Evolutionary conservation across 2,888 invertebrate species (phyloP), one percentile per base, ranked within the genome.

Genomic region (Pterobdella sp.): DNA sequence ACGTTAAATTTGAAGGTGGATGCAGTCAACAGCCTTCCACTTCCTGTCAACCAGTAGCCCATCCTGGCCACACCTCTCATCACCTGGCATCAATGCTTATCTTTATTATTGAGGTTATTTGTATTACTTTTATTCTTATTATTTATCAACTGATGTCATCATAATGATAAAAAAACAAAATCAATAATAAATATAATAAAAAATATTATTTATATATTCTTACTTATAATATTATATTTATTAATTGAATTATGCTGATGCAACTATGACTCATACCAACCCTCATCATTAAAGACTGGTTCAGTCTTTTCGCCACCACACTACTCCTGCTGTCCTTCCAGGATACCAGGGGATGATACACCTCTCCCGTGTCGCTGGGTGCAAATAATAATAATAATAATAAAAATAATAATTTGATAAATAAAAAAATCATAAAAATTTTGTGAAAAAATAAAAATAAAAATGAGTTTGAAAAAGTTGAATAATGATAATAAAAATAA

Each of bases 301-400:
- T 92, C 90, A 91, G 92, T 78, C 88, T 85, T 75, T 88, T 87
- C 0, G 91, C 91, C 31, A 70, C 83, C 60, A 86, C 84, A 79
- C 89, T 88, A 31, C 91, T 90, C 72, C 94, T 86, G 75, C 90
- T 81, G 83, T 94, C 94, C 81, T 93, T 92, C 94, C 94, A 94
- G 29, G 91, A 91, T 78, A 93, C 90, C 78, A 94, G 90, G 78
- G 90, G 90, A 82, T 92, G 92, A 83, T 90, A 91, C 35, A 89
- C 88, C 79, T 87, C 87, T 0, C 90, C 90, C 18, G 89, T 90
- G 68, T 86, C 84, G 73, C 84, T 85, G 77, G n/a, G n/a, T n/a
- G n/a, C 52, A 18, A 49, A 49, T 49, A 69, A 69, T 56, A 14
- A 22, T 69, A 26, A 60, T 65, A 60, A 26, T 52, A 69, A 26